Evolutionary conservation across 2,888 invertebrate genomes (phyloP).

Genomic region (Amaurobius ferox): DNA sequence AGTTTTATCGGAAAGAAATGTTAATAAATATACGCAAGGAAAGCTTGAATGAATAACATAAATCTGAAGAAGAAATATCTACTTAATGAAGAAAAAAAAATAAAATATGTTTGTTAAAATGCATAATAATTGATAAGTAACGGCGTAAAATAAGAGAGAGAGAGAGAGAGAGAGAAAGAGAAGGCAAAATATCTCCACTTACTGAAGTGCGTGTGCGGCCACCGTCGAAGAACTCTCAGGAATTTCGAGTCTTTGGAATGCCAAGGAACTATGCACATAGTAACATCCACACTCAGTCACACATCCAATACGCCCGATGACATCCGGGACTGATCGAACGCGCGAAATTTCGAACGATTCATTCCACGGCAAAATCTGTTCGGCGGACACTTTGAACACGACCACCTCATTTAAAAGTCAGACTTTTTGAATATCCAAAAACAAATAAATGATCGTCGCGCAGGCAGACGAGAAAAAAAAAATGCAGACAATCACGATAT

Average conservation of each 20-base stretch:
- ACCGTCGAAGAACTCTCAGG: conserved; percentile 26
- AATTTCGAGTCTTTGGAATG: conserved; percentile 44
- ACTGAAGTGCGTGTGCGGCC: conserved; percentile 11
- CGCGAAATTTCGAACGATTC: conserved; percentile 51
- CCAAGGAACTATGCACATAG: conserved; percentile 38
- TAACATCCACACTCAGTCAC: conserved; percentile 50
- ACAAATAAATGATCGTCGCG: conserved; percentile 1
- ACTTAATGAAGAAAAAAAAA: too few relatives aligned
- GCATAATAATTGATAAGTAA: background rate
- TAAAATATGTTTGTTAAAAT: background rate
- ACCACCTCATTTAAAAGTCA: background rate
- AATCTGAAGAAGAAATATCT: too few relatives aligned
- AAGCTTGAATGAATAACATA: too few relatives aligned
- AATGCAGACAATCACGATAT: conserved; percentile 7
- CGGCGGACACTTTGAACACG: background rate
- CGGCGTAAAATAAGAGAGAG: background rate
- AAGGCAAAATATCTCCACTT: conserved; percentile 18
- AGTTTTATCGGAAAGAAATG: too few relatives aligned
- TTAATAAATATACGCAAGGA: too few relatives aligned
- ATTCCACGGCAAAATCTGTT: background rate
- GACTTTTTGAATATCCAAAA: background rate
- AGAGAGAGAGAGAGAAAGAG: background rate
- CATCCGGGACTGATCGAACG: conserved; percentile 22
- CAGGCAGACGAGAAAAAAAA: conserved; percentile 2
- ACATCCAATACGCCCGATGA: conserved; percentile 50